Evolutionary conservation across 2,113 vertebrate species (phyloP).

Genomic region (Podarcis raffonei): DNA sequence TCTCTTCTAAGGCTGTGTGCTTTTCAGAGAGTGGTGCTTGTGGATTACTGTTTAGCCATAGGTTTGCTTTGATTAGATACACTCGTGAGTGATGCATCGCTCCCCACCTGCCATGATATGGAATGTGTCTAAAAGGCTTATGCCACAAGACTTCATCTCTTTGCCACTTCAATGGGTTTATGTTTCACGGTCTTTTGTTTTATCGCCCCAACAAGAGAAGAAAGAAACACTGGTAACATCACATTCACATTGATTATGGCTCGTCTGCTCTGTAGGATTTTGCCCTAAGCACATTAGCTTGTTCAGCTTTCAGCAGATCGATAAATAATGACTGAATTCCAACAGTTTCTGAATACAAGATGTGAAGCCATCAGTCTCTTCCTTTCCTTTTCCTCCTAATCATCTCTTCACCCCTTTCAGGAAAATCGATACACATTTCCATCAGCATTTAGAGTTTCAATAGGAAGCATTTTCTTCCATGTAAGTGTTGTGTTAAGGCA

Average conservation of each 20-base stretch:
- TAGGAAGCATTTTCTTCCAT: constrained; percentile 18
- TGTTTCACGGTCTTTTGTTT: constrained; percentile 27
- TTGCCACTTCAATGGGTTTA: constrained; percentile 19
- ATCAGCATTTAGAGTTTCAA: constrained; percentile 37
- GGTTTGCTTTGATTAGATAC: constrained; percentile 1
- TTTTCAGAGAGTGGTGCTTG: background rate
- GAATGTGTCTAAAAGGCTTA: background rate
- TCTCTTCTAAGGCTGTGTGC: background rate
- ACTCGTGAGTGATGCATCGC: background rate
- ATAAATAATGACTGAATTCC: constrained; percentile 43
- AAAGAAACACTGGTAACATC: constrained; percentile 31
- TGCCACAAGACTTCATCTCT: constrained; percentile 9
- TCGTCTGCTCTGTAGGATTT: constrained; percentile 26
- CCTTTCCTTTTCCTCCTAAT: constrained; percentile 20
- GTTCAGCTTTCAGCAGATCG: constrained; percentile 33
- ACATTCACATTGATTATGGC: constrained; percentile 41
- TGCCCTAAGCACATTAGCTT: constrained; percentile 43
- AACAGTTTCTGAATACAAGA: constrained; percentile 38
- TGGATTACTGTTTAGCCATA: background rate
- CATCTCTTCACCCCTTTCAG: constrained; percentile 23
- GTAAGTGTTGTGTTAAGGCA: constrained; percentile 27
- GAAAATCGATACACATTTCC: constrained; percentile 32
- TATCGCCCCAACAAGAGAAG: constrained; percentile 21
- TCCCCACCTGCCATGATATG: background rate
- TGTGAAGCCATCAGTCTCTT: constrained; percentile 33